Conservation (phyloP, 2,113 vertebrate genomes). For the Miniopterus natalensis region DNA sequence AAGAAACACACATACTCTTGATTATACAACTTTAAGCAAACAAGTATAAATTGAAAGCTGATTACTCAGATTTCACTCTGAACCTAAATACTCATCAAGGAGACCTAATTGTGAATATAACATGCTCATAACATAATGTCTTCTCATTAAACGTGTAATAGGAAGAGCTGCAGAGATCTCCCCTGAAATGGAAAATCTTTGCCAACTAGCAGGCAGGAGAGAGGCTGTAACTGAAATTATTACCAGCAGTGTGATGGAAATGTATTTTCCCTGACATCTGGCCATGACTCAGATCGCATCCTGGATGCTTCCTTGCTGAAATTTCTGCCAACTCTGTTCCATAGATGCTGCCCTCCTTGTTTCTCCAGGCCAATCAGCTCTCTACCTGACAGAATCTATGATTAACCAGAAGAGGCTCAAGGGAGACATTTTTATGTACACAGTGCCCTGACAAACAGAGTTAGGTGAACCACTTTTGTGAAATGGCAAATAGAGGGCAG, state of each 20-base stretch:
- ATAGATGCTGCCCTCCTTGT: not conserved
- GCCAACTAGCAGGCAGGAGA: not conserved
- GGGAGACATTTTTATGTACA: not conserved
- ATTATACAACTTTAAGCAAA: constrained; percentile 17
- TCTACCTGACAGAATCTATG: not conserved
- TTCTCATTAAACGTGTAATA: constrained; percentile 43
- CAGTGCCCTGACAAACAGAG: no score
- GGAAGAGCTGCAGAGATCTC: constrained; percentile 46
- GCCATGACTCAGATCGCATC: not conserved
- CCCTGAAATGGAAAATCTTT: constrained; percentile 39
- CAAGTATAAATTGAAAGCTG: constrained; percentile 12
- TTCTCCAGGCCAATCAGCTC: not conserved
- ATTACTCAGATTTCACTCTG: constrained; percentile 42
- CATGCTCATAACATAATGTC: constrained; percentile 43
- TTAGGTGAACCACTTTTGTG: not conserved
- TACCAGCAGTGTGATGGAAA: constrained; percentile 24
- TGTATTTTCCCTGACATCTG: constrained; percentile 18
- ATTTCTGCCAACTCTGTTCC: not conserved
- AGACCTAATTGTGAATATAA: constrained; percentile 54
- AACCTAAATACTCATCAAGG: constrained; percentile 27
- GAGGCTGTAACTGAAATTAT: not conserved
- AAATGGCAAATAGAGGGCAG: not conserved
- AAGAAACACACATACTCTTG: not conserved
- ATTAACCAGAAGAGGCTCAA: not conserved
- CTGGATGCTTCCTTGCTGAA: not conserved